Percentiles rank a stretch among this genome's conserved stretches.
Evolutionary conservation across 1,140 invertebrate genomes (phyloP).

Genomic region (Tetragonula clypearis): DNA sequence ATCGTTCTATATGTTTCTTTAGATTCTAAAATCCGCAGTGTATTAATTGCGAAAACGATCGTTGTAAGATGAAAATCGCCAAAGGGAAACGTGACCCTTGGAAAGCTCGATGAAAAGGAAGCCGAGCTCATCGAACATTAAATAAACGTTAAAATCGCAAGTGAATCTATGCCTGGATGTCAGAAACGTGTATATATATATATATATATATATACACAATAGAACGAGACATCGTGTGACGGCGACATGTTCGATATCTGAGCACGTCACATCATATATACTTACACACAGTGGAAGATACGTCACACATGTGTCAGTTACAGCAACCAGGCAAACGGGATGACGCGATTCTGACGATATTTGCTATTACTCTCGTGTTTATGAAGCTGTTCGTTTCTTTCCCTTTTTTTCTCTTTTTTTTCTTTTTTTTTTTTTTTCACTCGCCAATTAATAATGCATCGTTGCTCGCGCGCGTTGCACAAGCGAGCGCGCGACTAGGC

Average conservation of each 20-base stretch:
- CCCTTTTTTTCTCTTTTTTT: not conserved
- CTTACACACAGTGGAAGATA: slow-evolving; percentile 16
- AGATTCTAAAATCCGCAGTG: too few species aligned
- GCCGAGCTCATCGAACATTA: not conserved
- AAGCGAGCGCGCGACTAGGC: not conserved
- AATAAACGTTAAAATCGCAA: not conserved
- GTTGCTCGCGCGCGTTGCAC: not conserved
- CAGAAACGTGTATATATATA: not conserved
- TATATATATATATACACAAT: not conserved
- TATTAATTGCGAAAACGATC: too few species aligned
- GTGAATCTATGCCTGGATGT: not conserved
- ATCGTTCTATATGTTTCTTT: too few species aligned
- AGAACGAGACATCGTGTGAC: slow-evolving; percentile 32
- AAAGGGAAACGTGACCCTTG: too few species aligned
- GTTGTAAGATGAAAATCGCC: too few species aligned
- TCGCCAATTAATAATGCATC: not conserved
- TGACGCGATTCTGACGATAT: slow-evolving; percentile 22
- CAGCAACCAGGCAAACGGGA: slow-evolving; percentile 12
- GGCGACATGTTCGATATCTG: slow-evolving; percentile 40
- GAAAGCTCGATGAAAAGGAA: not conserved
- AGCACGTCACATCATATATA: slow-evolving; percentile 18
- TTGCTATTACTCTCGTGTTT: not conserved
- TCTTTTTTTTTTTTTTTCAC: not conserved
- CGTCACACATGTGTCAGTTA: slow-evolving; percentile 31
- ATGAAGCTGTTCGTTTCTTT: not conserved